phyloP scores from a whole-genome alignment of 2,113 vertebrate species.

The Thinocorus orbignyianus region DNA sequence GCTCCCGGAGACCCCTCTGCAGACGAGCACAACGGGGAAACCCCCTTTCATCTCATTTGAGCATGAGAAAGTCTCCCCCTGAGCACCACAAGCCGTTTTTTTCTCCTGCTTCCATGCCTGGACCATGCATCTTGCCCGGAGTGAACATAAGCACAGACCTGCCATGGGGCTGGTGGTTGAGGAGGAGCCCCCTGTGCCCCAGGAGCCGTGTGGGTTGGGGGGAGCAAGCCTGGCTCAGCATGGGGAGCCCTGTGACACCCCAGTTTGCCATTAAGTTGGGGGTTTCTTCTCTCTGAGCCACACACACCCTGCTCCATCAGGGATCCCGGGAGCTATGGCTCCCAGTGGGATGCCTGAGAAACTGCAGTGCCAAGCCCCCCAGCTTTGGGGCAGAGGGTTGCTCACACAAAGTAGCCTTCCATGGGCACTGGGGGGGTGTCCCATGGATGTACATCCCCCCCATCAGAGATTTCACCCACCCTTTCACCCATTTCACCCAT shows the following conservation, averaged over 20 bases:
- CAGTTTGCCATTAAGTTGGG: accelerated
- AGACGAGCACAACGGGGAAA: accelerated
- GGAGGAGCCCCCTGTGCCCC: background rate
- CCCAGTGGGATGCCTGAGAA: background rate
- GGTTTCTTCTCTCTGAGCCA: background rate
- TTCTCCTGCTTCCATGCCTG: background rate
- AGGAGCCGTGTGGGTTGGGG: accelerated
- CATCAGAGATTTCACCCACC: background rate
- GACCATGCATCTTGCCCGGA: accelerated
- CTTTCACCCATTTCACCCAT: background rate
- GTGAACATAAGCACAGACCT: background rate
- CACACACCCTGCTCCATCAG: background rate
- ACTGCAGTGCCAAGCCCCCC: background rate
- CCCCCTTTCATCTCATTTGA: background rate
- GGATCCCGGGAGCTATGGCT: accelerated
- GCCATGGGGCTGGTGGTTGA: accelerated
- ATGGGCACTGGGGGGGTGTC: background rate
- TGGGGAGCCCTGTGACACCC: background rate
- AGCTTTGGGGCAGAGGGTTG: background rate
- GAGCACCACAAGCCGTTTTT: background rate
- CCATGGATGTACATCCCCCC: accelerated
- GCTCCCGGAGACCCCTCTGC: background rate
- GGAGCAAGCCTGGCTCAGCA: background rate
- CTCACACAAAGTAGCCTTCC: background rate
- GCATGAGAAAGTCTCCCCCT: accelerated